Evolutionary conservation across 2,113 vertebrate species (phyloP).

Genomic region (Paramormyrops kingsleyae): DNA sequence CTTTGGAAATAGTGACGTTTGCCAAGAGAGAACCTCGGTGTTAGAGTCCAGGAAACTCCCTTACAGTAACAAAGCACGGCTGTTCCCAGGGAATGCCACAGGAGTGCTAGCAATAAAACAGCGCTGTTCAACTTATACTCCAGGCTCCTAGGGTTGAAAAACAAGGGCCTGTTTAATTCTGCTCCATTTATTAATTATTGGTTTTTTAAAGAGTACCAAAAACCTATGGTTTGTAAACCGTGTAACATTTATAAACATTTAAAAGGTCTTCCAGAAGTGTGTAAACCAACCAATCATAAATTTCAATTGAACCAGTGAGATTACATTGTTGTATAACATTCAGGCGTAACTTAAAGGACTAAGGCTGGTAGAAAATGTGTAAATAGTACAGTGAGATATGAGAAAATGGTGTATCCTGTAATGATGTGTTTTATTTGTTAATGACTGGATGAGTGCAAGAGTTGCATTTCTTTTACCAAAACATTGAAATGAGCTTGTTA

Average conservation of each 20-base stretch:
- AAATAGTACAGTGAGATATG: background rate
- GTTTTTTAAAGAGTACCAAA: background rate
- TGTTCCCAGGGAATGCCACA: slow-evolving; percentile 51
- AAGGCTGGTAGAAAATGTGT: background rate
- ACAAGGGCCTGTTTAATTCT: background rate
- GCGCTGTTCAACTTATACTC: background rate
- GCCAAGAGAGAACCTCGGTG: slow-evolving; percentile 37
- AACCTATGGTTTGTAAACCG: background rate
- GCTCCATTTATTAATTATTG: background rate
- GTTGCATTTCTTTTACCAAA: background rate
- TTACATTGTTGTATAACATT: background rate
- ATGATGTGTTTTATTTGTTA: background rate
- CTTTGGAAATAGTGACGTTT: slow-evolving; percentile 69
- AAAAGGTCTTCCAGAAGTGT: background rate
- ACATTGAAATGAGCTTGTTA: background rate
- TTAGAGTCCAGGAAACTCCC: slow-evolving; percentile 56
- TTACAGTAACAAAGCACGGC: slow-evolving; percentile 69
- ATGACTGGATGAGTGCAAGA: background rate
- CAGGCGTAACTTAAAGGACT: background rate
- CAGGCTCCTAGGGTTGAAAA: background rate
- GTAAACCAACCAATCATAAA: background rate
- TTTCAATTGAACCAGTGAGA: background rate
- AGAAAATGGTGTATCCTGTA: background rate
- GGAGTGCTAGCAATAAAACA: slow-evolving; percentile 25
- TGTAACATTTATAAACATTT: background rate